Base-by-base conservation (phyloP, 2,797 vertebrate species). In the Calcarius lapponicus region DNA sequence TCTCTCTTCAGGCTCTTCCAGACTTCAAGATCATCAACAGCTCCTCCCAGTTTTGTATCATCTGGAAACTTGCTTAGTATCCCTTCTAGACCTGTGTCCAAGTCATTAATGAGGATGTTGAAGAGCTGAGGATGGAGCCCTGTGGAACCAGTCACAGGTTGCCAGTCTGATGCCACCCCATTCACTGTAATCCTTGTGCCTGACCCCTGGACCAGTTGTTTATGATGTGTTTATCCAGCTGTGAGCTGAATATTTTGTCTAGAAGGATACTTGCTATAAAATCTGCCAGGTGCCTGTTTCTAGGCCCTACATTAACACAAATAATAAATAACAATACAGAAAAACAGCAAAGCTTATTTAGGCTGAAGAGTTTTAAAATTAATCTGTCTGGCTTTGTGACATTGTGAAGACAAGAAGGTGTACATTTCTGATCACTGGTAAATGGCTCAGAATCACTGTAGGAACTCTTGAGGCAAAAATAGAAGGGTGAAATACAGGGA, bases 91-190 rank as follows among this genome's bases (percentile, higher is more conserved):
- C 24, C 20, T 25, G 5, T 20, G 24, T 47, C 40, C 29, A 61
- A 40, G 9, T 14, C 9, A 47, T 25, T 61, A 17, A 34, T 29
- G 40, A 34, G 12, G 24, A n/a, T 5, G 11, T 9, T 29, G n/a
- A 61, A n/a, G 47, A 11, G 17, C 3, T 25, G 20, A 53, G 40
- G 29, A 38, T 20, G 29, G 54, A 69, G 54, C 13, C 54, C 45
- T 75, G 18, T 3, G 3, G 54, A 60, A 24, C 13, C 38, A 31
- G 40, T 29, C 5, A 69, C 25, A 61, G 13, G 17, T 34, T 7
- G 0, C 9, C 10, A 8, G 9, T 31, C 2, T 61, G n/a, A n/a
- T n/a, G 24, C 25, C n/a, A 21, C 19, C 9, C 3, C 40, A n/a
- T 29, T 34, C 6, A 17, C 40, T 40, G n/a, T 14, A 28, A 69